Percentiles rank a stretch among this genome's conserved stretches.
Conservation (phyloP, 2,113 vertebrate genomes). For the cattle (Bos taurus) region DNA sequence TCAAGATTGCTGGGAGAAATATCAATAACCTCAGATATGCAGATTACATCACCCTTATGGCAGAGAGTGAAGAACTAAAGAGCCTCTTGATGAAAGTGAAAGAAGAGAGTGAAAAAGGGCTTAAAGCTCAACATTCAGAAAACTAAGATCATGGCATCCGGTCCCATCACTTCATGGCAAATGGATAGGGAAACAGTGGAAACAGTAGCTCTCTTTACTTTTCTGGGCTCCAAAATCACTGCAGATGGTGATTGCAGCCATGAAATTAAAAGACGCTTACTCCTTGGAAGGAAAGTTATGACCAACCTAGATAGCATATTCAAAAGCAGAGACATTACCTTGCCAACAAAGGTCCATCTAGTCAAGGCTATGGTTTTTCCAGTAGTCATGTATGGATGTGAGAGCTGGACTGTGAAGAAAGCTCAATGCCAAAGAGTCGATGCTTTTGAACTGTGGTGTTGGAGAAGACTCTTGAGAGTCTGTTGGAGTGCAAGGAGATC, state of each 20-base stretch:
- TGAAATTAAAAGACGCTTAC: neutral
- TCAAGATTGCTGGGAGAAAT: neutral
- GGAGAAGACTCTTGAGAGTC: neutral
- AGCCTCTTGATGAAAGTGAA: neutral
- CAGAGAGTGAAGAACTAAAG: neutral
- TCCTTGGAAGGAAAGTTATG: neutral
- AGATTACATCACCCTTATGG: neutral
- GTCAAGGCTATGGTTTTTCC: neutral
- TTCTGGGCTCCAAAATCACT: neutral
- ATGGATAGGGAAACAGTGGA: neutral
- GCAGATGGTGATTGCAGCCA: neutral
- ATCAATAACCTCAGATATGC: neutral
- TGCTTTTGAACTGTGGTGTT: neutral
- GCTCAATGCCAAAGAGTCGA: rapidly evolving
- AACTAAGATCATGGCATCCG: neutral
- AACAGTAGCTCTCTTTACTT: neutral
- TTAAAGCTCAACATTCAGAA: neutral
- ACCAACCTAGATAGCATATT: neutral
- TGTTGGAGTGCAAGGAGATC: neutral
- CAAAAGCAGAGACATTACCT: neutral
- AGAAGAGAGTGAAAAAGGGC: neutral
- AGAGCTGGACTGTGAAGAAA: neutral
- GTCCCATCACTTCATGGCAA: neutral
- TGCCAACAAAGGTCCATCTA: neutral
- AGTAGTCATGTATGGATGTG: neutral